phyloP scores from a whole-genome alignment of 2,888 invertebrate species.

The Drosophila bunnanda region DNA sequence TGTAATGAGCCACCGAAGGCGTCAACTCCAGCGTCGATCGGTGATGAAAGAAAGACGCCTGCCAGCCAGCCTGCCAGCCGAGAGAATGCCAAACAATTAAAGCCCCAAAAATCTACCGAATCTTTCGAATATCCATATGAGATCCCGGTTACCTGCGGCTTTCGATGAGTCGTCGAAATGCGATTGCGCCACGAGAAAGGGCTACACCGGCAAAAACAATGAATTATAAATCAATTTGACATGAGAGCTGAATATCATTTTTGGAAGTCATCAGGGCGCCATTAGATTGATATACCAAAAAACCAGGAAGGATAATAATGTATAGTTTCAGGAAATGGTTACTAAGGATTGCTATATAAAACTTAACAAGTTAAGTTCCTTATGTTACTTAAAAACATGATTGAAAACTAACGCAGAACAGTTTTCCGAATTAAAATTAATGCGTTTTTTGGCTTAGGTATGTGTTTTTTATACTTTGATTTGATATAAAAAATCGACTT shows the following conservation, averaged over 20 bases:
- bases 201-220: constrained; percentile 26
- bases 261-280: constrained; percentile 26
- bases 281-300: constrained; percentile 16
- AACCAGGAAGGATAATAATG: not conserved
- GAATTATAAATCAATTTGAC: constrained; percentile 12
- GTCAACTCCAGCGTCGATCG: constrained; percentile 64
- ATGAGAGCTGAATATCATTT: constrained; percentile 1
- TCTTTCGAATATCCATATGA: constrained; percentile 57
- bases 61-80: constrained; percentile 16
- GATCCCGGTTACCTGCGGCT: constrained; percentile 67
- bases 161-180: constrained; percentile 71
- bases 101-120: constrained; percentile 37
- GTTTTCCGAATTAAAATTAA: no score
- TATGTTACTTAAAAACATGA: no score
- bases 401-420: no score
- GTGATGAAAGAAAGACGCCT: constrained; percentile 46
- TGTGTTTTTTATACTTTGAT: no score
- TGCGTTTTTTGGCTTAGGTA: no score
- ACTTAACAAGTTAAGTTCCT: no score
- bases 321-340: fast-evolving
- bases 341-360: no score
- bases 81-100: constrained; percentile 72
- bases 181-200: constrained; percentile 27
- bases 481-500: no score
- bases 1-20: constrained; percentile 82